Percentiles rank a stretch among this genome's conserved stretches.
phyloP scores from a whole-genome alignment of 2,113 vertebrate species.

The Camelus bactrianus region DNA sequence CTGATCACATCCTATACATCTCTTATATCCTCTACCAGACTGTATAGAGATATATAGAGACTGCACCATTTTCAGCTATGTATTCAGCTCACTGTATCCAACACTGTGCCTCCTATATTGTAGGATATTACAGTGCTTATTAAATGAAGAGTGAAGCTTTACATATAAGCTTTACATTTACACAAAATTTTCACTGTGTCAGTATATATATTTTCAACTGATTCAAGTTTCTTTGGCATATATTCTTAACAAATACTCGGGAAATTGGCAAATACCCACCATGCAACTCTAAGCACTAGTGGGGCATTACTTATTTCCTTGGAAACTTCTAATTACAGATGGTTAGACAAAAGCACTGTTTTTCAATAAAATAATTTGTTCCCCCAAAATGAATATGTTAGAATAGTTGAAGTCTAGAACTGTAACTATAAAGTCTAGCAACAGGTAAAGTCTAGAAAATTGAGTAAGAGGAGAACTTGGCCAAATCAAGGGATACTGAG shows the following conservation, averaged over 20 bases:
- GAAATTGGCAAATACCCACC: background rate
- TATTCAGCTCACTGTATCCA: background rate
- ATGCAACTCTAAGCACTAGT: background rate
- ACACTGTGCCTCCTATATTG: background rate
- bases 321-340: background rate
- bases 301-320: background rate
- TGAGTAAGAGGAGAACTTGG: conserved; percentile 74
- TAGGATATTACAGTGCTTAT: background rate
- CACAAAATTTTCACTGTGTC: background rate
- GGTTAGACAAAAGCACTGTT: background rate
- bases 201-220: background rate
- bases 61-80: background rate
- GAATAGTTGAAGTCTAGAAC: conserved; percentile 83
- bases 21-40: background rate
- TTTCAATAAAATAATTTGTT: conserved; percentile 85
- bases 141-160: conserved; percentile 1
- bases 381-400: conserved; percentile 84
- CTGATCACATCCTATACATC: background rate
- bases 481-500: background rate
- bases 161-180: background rate
- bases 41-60: background rate
- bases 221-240: conserved; percentile 20
- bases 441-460: conserved; percentile 15
- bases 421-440: conserved; percentile 77
- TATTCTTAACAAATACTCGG: background rate